Base-by-base conservation (phyloP, 1,140 invertebrate species). In the Teleopsis dalmanni region DNA sequence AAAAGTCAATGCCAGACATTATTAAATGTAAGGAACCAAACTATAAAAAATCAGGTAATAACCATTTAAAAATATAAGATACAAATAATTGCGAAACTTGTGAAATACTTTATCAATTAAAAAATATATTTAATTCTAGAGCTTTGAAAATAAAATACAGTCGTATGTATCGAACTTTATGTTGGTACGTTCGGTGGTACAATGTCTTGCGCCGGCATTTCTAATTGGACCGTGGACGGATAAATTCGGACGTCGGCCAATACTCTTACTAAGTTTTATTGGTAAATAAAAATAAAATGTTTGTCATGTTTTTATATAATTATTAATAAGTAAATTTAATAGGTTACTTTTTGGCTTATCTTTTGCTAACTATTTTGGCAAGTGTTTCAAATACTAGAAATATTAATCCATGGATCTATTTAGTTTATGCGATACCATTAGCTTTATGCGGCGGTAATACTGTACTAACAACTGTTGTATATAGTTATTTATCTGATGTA, bases 241-340 rank as follows among this genome's bases (percentile, higher is more conserved):
- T 42, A 42, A 42, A 27, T 42, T 42, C 19, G 40, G 40, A 7
- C 40, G 40, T 9, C 40, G 40, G 18, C 40, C 40, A 27, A 26
- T 42, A 16, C 2, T 42, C 23, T 26, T 42, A 16, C 8, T 26
- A 2, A 21, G 18, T 13, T 42, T 42, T 42, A 42, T 26, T 7
- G 23, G 40, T 42, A 40, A 16, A 16, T 10, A 25, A 1, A 8
- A n/a, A 7, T 22, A 25, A 3, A n/a, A 11, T 0, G 11, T 21
- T 26, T 10, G 22, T 18, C 31, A 4, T 19, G 16, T 19, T 19
- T 26, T 41, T 13, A 3, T 13, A 38, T 0, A 16, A 14, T 3
- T 25, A 40, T 38, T 3, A 10, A 40, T 25, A 25, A 2, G n/a
- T 40, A n/a, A 3, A 23, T 7, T 11, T 11, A 8, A 14, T 13